Evolutionary conservation across 1,140 invertebrate genomes (phyloP).

Genomic region (Propsilocerus akamusi): DNA sequence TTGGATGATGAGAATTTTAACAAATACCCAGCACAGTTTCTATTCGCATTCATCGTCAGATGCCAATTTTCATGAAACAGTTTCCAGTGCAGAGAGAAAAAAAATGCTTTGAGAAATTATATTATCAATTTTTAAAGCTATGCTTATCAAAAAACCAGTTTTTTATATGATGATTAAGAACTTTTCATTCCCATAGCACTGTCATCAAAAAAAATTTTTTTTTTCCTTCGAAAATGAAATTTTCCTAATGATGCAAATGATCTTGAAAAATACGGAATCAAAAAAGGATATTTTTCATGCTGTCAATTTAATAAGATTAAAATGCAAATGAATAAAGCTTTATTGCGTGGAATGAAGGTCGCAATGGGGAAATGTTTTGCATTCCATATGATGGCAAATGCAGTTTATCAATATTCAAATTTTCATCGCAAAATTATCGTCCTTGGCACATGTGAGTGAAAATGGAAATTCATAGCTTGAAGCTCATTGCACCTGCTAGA

Average conservation of each 20-base stretch:
- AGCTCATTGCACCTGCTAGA: not conserved
- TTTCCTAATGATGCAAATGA: not conserved
- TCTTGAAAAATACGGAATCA: not conserved
- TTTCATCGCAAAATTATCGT: not conserved
- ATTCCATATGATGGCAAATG: not conserved
- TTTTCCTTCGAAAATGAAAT: not conserved
- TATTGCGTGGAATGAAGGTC: not conserved
- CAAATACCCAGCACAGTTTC: not conserved
- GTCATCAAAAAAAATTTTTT: not conserved
- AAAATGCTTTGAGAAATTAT: not conserved
- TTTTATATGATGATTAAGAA: not conserved
- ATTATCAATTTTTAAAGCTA: not conserved
- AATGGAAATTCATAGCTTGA: not conserved
- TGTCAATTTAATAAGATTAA: not conserved
- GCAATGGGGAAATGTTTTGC: not conserved
- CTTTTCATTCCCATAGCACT: not conserved
- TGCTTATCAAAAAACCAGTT: not conserved
- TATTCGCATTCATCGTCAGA: not conserved
- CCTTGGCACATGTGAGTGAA: not conserved
- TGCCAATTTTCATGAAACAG: not conserved
- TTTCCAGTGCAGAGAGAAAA: not conserved
- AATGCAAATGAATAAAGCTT: not conserved
- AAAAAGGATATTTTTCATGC: not conserved
- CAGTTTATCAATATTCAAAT: slow-evolving; percentile 1
- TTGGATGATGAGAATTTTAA: not conserved